Evolutionary conservation across 2,888 invertebrate species (phyloP).

Genomic region (Cerastis rubricosa): DNA sequence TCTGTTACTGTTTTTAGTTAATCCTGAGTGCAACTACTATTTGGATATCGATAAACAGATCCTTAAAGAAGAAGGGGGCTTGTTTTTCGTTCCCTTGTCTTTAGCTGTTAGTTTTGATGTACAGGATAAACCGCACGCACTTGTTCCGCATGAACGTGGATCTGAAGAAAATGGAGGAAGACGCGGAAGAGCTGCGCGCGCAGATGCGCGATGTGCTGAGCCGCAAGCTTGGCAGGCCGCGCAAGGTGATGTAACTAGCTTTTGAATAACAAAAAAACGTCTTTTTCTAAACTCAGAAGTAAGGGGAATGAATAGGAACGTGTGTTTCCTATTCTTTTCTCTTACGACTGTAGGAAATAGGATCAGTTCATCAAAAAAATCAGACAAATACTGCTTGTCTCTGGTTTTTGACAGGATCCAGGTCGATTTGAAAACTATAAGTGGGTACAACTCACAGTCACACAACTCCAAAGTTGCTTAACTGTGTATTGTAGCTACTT

Average conservation of each 20-base stretch:
- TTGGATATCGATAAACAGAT: neutral
- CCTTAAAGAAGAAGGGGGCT: neutral
- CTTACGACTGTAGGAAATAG: neutral
- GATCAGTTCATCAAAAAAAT: neutral
- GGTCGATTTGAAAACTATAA: neutral
- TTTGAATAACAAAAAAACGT: neutral
- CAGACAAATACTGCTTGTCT: neutral
- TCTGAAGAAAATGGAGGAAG: conserved; percentile 92
- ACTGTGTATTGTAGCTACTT: neutral
- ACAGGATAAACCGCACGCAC: conserved; percentile 92
- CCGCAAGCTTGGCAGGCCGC: conserved; percentile 83
- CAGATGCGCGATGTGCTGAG: conserved; percentile 86
- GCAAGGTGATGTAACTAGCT: conserved; percentile 60
- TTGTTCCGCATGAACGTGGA: conserved; percentile 93
- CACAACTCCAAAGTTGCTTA: neutral
- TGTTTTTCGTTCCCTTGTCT: neutral
- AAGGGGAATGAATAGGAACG: neutral
- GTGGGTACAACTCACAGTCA: neutral
- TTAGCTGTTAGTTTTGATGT: neutral
- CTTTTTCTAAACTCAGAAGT: neutral
- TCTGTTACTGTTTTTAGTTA: neutral
- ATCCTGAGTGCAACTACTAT: neutral
- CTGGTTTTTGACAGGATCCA: neutral
- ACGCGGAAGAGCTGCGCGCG: conserved; percentile 90
- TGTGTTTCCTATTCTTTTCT: neutral